Evolutionary conservation across 2,113 vertebrate species (phyloP).

Genomic region (Aspiorhynchus laticeps): DNA sequence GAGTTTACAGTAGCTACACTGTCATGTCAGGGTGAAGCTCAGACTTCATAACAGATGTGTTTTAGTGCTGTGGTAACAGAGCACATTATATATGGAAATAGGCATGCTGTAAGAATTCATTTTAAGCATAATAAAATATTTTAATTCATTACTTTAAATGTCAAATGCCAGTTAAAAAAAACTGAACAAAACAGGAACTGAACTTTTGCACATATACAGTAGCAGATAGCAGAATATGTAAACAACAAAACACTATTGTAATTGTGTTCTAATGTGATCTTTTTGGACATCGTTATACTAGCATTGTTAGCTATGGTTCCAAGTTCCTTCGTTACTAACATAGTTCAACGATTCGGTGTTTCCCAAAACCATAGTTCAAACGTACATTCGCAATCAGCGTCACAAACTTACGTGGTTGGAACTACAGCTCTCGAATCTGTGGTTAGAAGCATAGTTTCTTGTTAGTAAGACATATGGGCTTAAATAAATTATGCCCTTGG

Average conservation of each 20-base stretch:
- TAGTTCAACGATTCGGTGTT: too few relatives aligned
- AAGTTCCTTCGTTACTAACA: too few relatives aligned
- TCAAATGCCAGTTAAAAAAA: not conserved
- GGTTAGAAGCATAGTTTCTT: too few relatives aligned
- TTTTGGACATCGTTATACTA: not conserved
- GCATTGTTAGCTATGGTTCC: too few relatives aligned
- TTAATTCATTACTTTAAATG: not conserved
- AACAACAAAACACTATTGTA: not conserved
- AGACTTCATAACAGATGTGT: not conserved
- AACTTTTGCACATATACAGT: not conserved
- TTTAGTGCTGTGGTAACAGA: constrained; percentile 21
- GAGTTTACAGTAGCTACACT: constrained; percentile 39
- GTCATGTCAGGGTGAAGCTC: constrained; percentile 15
- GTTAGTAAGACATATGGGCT: too few relatives aligned
- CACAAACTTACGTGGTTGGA: too few relatives aligned
- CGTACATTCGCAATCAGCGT: too few relatives aligned
- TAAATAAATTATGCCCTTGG: too few relatives aligned
- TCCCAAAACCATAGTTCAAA: too few relatives aligned
- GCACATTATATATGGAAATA: not conserved
- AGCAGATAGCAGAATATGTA: not conserved
- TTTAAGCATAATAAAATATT: not conserved
- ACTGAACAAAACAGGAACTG: not conserved
- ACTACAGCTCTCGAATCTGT: too few relatives aligned
- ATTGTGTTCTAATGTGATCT: not conserved
- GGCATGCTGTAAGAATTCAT: not conserved